A percentile compares a stretch with the other conserved stretches of the same genome.
Conservation (phyloP, 2,888 invertebrate species). For the Lasioglossum figueresi region DNA sequence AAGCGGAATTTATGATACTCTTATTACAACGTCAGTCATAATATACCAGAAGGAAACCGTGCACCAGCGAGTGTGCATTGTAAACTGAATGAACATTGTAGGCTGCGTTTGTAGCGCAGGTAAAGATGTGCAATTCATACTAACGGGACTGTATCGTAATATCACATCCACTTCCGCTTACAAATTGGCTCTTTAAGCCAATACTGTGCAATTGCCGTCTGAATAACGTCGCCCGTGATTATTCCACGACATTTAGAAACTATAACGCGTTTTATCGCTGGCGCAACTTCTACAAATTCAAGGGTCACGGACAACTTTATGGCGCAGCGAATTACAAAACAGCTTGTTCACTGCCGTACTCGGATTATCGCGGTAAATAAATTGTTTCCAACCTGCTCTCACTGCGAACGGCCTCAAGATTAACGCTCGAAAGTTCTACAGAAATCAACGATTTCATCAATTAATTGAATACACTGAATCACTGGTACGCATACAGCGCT, state of each 20-base stretch:
- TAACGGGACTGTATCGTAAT: slow-evolving; percentile 64
- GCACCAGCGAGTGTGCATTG: not conserved
- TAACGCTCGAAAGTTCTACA: not conserved
- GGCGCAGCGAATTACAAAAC: slow-evolving; percentile 17
- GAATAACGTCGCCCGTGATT: slow-evolving; percentile 44
- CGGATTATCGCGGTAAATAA: slow-evolving; percentile 26
- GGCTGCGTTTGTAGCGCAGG: slow-evolving; percentile 65
- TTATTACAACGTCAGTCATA: not conserved
- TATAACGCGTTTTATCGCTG: slow-evolving; percentile 39
- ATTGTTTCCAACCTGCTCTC: not conserved
- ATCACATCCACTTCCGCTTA: slow-evolving; percentile 64
- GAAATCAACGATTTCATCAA: not conserved
- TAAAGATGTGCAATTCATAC: slow-evolving; percentile 55
- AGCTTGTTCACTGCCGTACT: not conserved
- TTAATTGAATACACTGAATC: not conserved
- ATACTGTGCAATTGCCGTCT: slow-evolving; percentile 41
- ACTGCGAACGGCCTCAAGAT: not conserved
- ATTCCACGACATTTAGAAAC: slow-evolving; percentile 55
- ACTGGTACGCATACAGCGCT: too few relatives aligned
- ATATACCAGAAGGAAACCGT: not conserved
- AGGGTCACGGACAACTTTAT: not conserved
- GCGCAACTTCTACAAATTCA: slow-evolving; percentile 4
- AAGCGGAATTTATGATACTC: not conserved
- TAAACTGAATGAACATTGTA: slow-evolving; percentile 46
- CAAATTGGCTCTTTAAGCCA: slow-evolving; percentile 71